These are phyloP conservation scores for Anoplius nigerrimus DNA, from an alignment of 2,888 invertebrate genomes.

Conservation along the genomic window DNA sequence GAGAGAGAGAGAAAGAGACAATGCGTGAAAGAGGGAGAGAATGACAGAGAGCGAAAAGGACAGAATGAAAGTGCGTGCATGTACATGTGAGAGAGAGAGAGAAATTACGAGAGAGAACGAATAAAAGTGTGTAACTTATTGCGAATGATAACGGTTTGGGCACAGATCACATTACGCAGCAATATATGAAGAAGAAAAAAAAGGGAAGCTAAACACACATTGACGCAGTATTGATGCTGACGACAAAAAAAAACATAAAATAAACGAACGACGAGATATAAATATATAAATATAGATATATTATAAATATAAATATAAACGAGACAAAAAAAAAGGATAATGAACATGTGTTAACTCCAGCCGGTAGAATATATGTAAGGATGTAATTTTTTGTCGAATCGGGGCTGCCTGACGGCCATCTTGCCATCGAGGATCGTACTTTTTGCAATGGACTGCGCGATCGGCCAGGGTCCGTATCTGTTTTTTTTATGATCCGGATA, in stretches of 20 bases:
- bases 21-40: not conserved
- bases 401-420: conserved; percentile 33
- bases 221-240: conserved; percentile 71
- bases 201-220: conserved; percentile 62
- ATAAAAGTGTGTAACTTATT: conserved; percentile 21
- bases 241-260: conserved; percentile 36
- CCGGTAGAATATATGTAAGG: conserved; percentile 57
- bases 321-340: conserved; percentile 10
- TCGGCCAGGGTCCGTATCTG: too few species aligned
- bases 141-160: conserved; percentile 41
- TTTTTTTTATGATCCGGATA: too few species aligned
- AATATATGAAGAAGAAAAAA: conserved; percentile 61
- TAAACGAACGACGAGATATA: conserved; percentile 49
- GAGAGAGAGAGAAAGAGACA: conserved; percentile 16
- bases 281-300: conserved; percentile 10
- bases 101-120: conserved; percentile 1
- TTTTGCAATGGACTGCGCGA: too few species aligned
- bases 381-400: conserved; percentile 47
- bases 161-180: conserved; percentile 68
- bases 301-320: conserved; percentile 8
- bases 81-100: not conserved
- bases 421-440: not conserved
- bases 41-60: not conserved
- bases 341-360: conserved; percentile 59
- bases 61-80: not conserved